phyloP scores from a whole-genome alignment of 2,888 invertebrate genomes.

The Venusia cambrica region DNA sequence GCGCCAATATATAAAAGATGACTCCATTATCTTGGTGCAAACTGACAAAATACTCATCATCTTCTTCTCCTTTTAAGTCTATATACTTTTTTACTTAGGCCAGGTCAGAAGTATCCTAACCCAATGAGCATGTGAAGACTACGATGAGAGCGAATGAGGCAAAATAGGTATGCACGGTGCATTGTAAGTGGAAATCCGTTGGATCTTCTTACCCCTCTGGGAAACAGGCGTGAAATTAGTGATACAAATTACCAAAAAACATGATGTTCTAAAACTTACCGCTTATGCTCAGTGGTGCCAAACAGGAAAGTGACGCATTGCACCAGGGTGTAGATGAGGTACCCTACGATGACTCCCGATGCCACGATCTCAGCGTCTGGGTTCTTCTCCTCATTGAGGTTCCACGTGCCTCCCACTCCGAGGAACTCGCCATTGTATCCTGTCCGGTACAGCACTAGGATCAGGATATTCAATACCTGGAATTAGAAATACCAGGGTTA shows the following conservation, averaged over 20 bases:
- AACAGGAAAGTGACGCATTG: slow-evolving; percentile 88
- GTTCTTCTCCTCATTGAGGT: slow-evolving; percentile 93
- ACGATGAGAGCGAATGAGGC: no score
- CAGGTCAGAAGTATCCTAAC: no score
- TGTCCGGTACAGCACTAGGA: slow-evolving; percentile 89
- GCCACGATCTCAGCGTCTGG: slow-evolving; percentile 94
- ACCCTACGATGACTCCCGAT: slow-evolving; percentile 92
- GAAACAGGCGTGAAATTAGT: no score
- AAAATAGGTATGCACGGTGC: no score
- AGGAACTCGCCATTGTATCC: slow-evolving; percentile 92
- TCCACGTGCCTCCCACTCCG: slow-evolving; percentile 94
- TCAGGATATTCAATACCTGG: slow-evolving; percentile 90
- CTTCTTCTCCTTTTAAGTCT: no score
- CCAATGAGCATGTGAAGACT: no score
- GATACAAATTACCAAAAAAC: slow-evolving; percentile 1
- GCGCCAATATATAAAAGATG: no score
- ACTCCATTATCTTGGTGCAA: no score
- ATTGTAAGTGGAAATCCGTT: no score
- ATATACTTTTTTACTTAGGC: no score
- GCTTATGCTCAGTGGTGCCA: slow-evolving; percentile 89
- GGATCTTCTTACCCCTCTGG: no score
- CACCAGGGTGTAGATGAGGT: slow-evolving; percentile 90
- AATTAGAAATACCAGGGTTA: slow-evolving; percentile 28
- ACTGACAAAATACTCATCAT: no score
- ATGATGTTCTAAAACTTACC: slow-evolving; percentile 55